These are phyloP conservation scores for Campaea margaritaria DNA, from an alignment of 2,888 invertebrate genomes.

Conservation along the genomic window DNA sequence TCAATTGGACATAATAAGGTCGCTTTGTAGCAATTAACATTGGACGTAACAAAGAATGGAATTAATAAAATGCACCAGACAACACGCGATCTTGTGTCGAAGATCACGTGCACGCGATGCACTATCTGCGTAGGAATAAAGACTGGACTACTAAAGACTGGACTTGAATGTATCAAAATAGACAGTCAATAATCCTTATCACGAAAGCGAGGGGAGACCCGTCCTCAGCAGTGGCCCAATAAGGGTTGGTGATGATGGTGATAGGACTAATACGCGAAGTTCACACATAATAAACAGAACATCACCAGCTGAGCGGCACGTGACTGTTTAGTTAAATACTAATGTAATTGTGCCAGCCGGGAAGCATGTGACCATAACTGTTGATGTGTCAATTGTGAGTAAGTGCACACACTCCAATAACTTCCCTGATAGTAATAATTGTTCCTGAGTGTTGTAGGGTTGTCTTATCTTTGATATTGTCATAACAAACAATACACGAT, in stretches of 20 bases:
- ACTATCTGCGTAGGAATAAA: too few species aligned
- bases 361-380: slow-evolving; percentile 56
- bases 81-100: slow-evolving; percentile 14
- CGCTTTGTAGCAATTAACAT: slow-evolving; percentile 10
- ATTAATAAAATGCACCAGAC: slow-evolving; percentile 14
- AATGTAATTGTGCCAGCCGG: slow-evolving; percentile 53
- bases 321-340: slow-evolving; percentile 13
- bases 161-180: too few species aligned
- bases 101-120: slow-evolving; percentile 1
- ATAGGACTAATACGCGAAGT: too few species aligned
- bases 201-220: too few species aligned
- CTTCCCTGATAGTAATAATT: not conserved
- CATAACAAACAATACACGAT: too few species aligned
- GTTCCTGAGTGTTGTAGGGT: not conserved
- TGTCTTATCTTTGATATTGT: too few species aligned
- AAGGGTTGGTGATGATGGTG: too few species aligned
- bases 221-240: too few species aligned
- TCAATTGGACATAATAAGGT: slow-evolving; percentile 10
- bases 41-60: slow-evolving; percentile 17
- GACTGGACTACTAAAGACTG: too few species aligned
- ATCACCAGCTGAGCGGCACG: not conserved
- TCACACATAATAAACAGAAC: too few species aligned
- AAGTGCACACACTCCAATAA: not conserved
- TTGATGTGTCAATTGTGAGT: slow-evolving; percentile 12
- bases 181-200: too few species aligned